A percentile compares a stretch with the other conserved stretches of the same genome.
These are phyloP conservation scores for Aurelia aurita complex sp. Pacific DNA, from an alignment of 30 jellyfish, hydroid and myxozoan genomes.

Conservation along the genomic window DNA sequence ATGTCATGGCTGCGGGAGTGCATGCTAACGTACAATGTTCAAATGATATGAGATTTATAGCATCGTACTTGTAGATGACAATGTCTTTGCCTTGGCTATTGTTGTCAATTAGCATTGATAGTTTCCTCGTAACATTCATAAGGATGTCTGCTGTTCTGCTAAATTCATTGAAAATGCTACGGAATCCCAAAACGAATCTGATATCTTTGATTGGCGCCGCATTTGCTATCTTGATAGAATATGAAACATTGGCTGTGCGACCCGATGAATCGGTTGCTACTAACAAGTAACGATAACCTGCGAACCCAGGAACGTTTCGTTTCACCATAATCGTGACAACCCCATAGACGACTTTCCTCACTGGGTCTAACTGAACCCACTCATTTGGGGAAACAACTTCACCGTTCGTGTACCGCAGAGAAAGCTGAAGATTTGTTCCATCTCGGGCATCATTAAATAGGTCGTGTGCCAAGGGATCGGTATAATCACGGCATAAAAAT, in stretches of 20 bases:
- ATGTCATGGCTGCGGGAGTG: conserved; percentile 41
- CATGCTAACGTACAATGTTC: conserved; percentile 74
- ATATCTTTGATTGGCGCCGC: conserved; percentile 49
- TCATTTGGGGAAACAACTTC: conserved; percentile 58
- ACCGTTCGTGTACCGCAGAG: conserved; percentile 64
- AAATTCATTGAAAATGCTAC: conserved; percentile 11
- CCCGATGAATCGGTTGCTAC: conserved; percentile 94
- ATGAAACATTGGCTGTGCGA: conserved; percentile 88
- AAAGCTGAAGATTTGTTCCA: conserved; percentile 46
- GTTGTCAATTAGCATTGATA: conserved; percentile 23
- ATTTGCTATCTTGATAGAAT: conserved; percentile 49
- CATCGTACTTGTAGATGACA: conserved; percentile 44
- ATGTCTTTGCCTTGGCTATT: conserved; percentile 16
- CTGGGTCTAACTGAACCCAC: conserved; percentile 87
- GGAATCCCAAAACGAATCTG: conserved; percentile 69
- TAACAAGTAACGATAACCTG: conserved; percentile 60
- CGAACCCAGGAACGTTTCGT: conserved; percentile 31
- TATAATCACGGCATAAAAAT: conserved; percentile 54
- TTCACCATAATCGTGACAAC: conserved; percentile 59
- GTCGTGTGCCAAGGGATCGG: conserved; percentile 31
- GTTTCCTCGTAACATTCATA: conserved; percentile 43
- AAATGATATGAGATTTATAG: conserved; percentile 41
- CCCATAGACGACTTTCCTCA: conserved; percentile 71
- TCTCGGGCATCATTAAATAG: conserved; percentile 61
- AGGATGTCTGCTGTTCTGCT: conserved; percentile 56